Evolutionary conservation across 2,113 vertebrate species (phyloP), one percentile per base, ranked within the genome.

Genomic region (Canis aureus): DNA sequence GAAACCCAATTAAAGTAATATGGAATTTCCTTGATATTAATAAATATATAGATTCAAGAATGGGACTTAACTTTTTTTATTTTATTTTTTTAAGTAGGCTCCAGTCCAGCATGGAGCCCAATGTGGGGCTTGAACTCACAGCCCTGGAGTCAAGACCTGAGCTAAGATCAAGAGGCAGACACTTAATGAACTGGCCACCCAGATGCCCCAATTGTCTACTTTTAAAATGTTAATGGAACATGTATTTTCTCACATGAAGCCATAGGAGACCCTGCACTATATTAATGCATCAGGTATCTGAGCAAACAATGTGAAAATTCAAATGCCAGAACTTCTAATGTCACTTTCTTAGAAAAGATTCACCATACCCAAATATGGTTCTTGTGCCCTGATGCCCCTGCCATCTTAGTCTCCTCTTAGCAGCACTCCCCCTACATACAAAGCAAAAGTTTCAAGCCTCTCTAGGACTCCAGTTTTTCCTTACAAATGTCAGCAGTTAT

Each of bases 401-500:
- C 17, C 35, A 38, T 53, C 15, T 5, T 49, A 69, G 27, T 25
- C 3, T 35, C 20, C 55, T 79, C 71, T 51, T 12, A 80, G 57
- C 3, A 66, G 13, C 3, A n/a, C 38, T 6, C 7, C 29, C 8
- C 60, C 49, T 11, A 80, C 11, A 3, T 59, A 89, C 49, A 79
- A 79, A 80, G 20, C 13, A 76, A 87, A 87, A 59, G 10, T 2
- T 51, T 82, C 29, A 83, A 27, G 35, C 8, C 25, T 89, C 23
- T 17, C 38, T 64, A 16, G 19, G 11, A 38, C 29, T 86, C 64
- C 38, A 84, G 49, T 84, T 71, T 12, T 95, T 84, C 32, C 38
- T 35, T 80, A 93, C 57, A 19, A 97, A 89, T 83, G 19, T 83
- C 82, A 88, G 67, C 51, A 69, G 20, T 20, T 88, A 62, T 60